A percentile compares a stretch with the other conserved stretches of the same genome.
These are phyloP conservation scores for Scolopax mira DNA, from an alignment of 2,113 vertebrate species.

Conservation along the genomic window DNA sequence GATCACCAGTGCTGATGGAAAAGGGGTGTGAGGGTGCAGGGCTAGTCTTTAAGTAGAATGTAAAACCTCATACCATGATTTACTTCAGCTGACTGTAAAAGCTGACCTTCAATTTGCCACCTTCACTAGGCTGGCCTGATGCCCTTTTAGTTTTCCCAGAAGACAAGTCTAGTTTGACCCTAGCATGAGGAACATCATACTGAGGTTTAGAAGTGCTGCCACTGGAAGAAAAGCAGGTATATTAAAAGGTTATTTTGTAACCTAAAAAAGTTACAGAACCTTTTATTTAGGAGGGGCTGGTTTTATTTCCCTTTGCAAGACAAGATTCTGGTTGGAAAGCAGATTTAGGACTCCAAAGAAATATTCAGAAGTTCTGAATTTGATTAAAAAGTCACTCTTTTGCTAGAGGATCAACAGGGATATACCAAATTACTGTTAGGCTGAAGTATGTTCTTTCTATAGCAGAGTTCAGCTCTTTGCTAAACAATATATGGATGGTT, in stretches of 20 bases:
- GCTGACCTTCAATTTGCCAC: background rate
- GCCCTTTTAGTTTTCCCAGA: background rate
- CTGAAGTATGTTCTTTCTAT: background rate
- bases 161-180: background rate
- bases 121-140: background rate
- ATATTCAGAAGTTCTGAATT: background rate
- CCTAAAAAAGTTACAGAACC: too few species aligned
- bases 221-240: background rate
- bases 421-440: background rate
- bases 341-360: background rate
- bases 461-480: background rate
- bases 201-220: background rate
- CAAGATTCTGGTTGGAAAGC: background rate
- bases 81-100: background rate
- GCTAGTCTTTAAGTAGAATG: background rate
- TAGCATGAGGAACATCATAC: background rate
- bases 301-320: background rate
- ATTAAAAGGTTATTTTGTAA: background rate
- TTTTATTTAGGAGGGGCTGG: background rate
- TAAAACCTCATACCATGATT: background rate
- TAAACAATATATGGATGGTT: background rate
- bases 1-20: background rate
- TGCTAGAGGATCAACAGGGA: background rate
- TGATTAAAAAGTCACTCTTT: background rate
- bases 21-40: background rate